Evolutionary conservation across 1,140 invertebrate species (phyloP).

Genomic region (Vanessa atalanta): DNA sequence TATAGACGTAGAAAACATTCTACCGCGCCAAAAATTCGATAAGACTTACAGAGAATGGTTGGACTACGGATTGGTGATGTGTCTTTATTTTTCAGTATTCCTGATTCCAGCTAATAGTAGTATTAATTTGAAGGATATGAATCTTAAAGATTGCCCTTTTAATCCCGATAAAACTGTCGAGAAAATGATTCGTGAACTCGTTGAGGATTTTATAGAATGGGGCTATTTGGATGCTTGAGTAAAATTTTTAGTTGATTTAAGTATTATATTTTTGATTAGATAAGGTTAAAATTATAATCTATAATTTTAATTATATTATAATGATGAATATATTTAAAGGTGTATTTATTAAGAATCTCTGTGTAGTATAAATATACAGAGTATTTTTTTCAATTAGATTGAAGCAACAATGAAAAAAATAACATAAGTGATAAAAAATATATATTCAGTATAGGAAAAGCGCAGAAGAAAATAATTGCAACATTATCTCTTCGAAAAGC

Average conservation of each 20-base stretch:
- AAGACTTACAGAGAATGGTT: slow-evolving; percentile 16
- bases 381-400: too few relatives aligned
- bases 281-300: too few relatives aligned
- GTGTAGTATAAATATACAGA: too few relatives aligned
- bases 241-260: not conserved
- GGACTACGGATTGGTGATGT: slow-evolving; percentile 16
- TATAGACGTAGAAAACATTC: slow-evolving; percentile 21
- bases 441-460: too few relatives aligned
- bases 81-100: not conserved
- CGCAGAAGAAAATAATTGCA: too few relatives aligned
- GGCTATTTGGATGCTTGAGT: not conserved
- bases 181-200: not conserved
- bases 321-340: too few relatives aligned
- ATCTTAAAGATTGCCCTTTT: not conserved
- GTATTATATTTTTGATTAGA: not conserved
- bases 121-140: not conserved
- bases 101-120: not conserved
- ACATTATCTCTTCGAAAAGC: too few relatives aligned
- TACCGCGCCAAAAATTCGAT: slow-evolving; percentile 26
- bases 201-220: slow-evolving; percentile 1
- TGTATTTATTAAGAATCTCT: too few relatives aligned
- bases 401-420: too few relatives aligned
- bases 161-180: not conserved
- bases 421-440: too few relatives aligned
- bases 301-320: too few relatives aligned